Evolutionary conservation across 1,140 invertebrate species (phyloP), one percentile per base, ranked within the genome.

Genomic region (Brachionus paranguensis): DNA sequence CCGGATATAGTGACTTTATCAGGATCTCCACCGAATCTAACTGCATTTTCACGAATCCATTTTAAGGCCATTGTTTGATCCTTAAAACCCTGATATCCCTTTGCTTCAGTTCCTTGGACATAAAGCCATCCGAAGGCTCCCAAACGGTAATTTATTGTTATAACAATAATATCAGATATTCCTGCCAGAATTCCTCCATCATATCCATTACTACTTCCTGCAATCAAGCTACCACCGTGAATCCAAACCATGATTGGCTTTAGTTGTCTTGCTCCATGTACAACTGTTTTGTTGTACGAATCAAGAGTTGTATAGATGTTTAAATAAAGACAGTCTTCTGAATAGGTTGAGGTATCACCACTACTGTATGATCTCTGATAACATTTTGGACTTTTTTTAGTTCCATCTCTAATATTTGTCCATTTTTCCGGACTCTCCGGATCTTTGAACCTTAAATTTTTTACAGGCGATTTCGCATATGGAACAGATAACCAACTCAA

Each of bases 1-100:
- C 87, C 87, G 60, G 85, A 85, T 14, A 87, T 84, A 6, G 87
- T 87, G 2, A 88, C 70, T n/a, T 45, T 53, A 74, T 85, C 45
- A n/a, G 85, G 79, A 83, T 88, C 85, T 7, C 88, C 88, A 12
- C 85, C 86, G 76, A 88, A 88, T n/a, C 47, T 78, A 68, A 60
- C 68, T 37, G 87, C 87, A 83, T 88, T 87, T 41, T 85, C 53
- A 20, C 86, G 83, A n/a, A 88, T 83, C 95, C 95, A 97, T 85
- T 93, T 91, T 84, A 98, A 93, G 1, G 95, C 96, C 87, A 96
- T 85, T 0, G 94, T 93, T 60, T 86, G 86, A 83, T 86, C 86
- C 41, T 78, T 76, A n/a, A 86, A 79, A 37, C 84, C 84, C n/a
- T 78, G 45, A 68, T 86, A 85, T 64, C 85, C 85, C 53, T 53